Evolutionary conservation across 1,140 invertebrate species (phyloP), one percentile per base, ranked within the genome.

Genomic region (Conopomorpha cramerella): DNA sequence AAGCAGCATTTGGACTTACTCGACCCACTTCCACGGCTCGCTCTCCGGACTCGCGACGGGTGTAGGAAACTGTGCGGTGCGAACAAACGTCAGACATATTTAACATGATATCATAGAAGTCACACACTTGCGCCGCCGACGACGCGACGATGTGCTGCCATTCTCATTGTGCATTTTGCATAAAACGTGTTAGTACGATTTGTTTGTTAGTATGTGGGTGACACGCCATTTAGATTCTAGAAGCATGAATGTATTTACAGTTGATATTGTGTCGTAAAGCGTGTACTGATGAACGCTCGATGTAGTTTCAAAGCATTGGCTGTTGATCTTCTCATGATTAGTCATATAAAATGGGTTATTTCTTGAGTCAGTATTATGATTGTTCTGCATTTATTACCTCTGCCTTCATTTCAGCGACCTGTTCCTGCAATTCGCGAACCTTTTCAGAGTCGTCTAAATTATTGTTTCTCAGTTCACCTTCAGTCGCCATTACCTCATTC

Each of bases 401-500:
- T 25, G 93, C 91, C 78, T 94, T 92, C 10, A 95, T 78, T 74
- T 96, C 92, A 17, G 87, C 91, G 38, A 96, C 86, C 71, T 91
- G 91, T 74, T 95, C 93, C 67, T 94, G 91, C 26, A 96, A 79
- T 52, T 95, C 92, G 31, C 91, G 84, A 11, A 93, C 89, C 55
- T 87, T 83, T 39, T 92, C 91, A 38, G 88, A 90, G 51, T 93
- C 90, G 39, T 90, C 89, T 41, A 88, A 74, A 33, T 61, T 66
- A 59, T 88, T 90, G 45, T 88, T 88, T 38, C 90, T 81, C 19
- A 97, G 79, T 67, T 95, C 91, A 15, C 91, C 90, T 67, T 94
- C 91, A 2, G 92, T 88, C 3, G 92, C 80, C 82, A 95, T 88
- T 76, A 96, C 93, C 71, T 95, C 91, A 68, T 93, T 95, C 93